phyloP scores from a whole-genome alignment of 2,797 vertebrate species.

The Propithecus deckenii region DNA sequence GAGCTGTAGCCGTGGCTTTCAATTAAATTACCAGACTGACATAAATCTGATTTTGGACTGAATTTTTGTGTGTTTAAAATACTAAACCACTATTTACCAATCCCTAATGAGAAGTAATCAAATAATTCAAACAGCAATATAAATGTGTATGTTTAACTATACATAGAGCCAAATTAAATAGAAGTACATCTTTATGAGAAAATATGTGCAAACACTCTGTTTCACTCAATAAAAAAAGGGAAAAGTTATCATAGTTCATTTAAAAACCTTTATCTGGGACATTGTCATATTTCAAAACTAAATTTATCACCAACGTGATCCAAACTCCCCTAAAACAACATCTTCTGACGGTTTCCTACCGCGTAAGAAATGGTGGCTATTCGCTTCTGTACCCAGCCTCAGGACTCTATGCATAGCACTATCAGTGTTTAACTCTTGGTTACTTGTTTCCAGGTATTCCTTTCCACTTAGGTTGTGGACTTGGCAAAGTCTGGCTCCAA shows the following conservation, averaged over 20 bases:
- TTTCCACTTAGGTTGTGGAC: background rate
- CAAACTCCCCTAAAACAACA: background rate
- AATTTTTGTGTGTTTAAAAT: slow-evolving; percentile 85
- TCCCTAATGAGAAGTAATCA: slow-evolving; percentile 86
- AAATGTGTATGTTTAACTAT: slow-evolving; percentile 81
- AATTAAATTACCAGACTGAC: slow-evolving; percentile 83
- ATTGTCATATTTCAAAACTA: background rate
- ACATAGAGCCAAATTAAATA: slow-evolving; percentile 83
- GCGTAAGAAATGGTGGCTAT: background rate
- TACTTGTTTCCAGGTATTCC: background rate
- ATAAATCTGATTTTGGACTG: slow-evolving; percentile 85
- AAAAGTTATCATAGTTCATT: slow-evolving; percentile 57
- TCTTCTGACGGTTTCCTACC: background rate
- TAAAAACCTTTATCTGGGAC: slow-evolving; percentile 44
- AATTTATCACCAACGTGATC: background rate
- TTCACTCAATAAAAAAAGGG: slow-evolving; percentile 60
- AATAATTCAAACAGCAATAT: slow-evolving; percentile 83
- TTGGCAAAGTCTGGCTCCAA: background rate
- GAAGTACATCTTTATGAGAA: slow-evolving; percentile 79
- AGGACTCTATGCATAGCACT: too few species aligned
- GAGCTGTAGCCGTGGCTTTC: slow-evolving; percentile 77
- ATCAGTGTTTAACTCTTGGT: background rate
- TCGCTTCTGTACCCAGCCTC: background rate
- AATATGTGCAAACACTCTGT: slow-evolving; percentile 74
- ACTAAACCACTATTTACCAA: slow-evolving; percentile 82